Percentiles rank a stretch among this genome's conserved stretches.
These are phyloP conservation scores for Hyles euphorbiae DNA, from an alignment of 1,140 invertebrate genomes.

Conservation along the genomic window DNA sequence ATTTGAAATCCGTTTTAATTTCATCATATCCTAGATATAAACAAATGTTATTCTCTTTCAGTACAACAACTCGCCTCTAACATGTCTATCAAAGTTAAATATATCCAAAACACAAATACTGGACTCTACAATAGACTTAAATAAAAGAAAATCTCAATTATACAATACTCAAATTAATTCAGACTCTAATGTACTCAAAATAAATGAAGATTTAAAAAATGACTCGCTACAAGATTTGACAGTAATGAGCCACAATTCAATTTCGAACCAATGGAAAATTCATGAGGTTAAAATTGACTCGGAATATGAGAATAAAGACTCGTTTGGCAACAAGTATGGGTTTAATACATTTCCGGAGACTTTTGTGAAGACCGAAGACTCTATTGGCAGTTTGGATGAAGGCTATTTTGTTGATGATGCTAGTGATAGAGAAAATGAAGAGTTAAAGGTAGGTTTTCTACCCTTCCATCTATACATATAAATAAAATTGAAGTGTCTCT, in stretches of 20 bases:
- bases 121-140: neutral
- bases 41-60: neutral
- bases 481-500: too few species aligned
- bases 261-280: neutral
- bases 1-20: too few species aligned
- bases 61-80: too few species aligned
- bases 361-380: neutral
- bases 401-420: neutral
- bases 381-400: neutral
- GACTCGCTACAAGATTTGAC: neutral
- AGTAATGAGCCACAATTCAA: neutral
- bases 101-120: neutral
- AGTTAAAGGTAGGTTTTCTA: neutral
- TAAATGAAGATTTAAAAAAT: constrained; percentile 1
- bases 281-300: neutral
- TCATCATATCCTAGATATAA: neutral
- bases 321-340: neutral
- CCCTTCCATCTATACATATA: neutral
- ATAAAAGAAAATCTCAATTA: neutral
- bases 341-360: neutral
- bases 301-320: neutral
- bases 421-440: neutral
- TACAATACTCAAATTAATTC: neutral
- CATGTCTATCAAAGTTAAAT: constrained; percentile 2
- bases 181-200: neutral